These are phyloP conservation scores for Eumeta japonica DNA, from an alignment of 1,140 invertebrate species.

Conservation along the genomic window DNA sequence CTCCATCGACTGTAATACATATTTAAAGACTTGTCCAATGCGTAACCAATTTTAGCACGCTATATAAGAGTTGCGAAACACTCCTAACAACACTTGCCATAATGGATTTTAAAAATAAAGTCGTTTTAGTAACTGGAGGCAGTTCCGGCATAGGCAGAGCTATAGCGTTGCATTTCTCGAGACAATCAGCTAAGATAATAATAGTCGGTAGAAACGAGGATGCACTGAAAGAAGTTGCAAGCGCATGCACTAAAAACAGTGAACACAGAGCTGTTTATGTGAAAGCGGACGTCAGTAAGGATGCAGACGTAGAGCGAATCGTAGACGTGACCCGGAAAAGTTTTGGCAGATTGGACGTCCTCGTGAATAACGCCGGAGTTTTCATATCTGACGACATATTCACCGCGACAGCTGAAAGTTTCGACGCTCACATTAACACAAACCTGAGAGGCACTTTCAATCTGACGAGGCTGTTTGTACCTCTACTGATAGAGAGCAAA, in stretches of 20 bases:
- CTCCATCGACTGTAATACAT: no score
- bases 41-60: no score
- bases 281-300: constrained; percentile 61
- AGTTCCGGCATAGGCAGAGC: constrained; percentile 5
- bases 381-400: constrained; percentile 66
- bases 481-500: constrained; percentile 63
- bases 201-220: constrained; percentile 3
- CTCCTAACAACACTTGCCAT: constrained; percentile 1
- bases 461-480: constrained; percentile 67
- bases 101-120: constrained; percentile 5
- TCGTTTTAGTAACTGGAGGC: constrained; percentile 4
- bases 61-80: no score
- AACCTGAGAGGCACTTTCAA: constrained; percentile 69
- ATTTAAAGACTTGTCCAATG: no score
- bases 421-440: constrained; percentile 64
- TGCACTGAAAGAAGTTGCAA: constrained; percentile 1
- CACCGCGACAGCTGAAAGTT: constrained; percentile 64
- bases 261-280: constrained; percentile 1
- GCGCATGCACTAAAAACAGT: constrained; percentile 3
- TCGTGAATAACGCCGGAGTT: constrained; percentile 72
- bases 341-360: constrained; percentile 49
- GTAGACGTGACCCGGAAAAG: constrained; percentile 52
- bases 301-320: constrained; percentile 59
- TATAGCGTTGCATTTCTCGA: constrained; percentile 6
- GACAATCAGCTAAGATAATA: constrained; percentile 3